Base-by-base conservation (phyloP, 2,797 vertebrate species). In the Mormyrops boulengeri region DNA sequence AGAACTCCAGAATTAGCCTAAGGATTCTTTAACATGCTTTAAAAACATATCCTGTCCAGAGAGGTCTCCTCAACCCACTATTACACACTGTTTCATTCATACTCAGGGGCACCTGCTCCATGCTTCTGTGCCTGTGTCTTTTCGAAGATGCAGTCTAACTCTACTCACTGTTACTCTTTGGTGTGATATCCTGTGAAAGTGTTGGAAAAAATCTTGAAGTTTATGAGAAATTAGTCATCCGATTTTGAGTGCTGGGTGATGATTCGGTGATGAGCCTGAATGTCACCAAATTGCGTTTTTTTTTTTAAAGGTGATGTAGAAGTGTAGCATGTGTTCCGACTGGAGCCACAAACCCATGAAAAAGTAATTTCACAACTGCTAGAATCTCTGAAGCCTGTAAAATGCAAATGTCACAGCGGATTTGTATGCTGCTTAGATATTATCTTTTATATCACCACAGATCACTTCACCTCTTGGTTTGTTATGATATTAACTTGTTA, bases 321-420 rank as follows among this genome's bases (percentile, higher is more conserved):
- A 80, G 47, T 41, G 17, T 47, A 80, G 73, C 73, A 47, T 80
- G 41, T 80, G 38, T 80, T 80, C 73, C n/a, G 73, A 80, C 73
- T 80, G 73, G 73, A 80, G 73, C 30, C 73, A 80, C 34, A 44
- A 80, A 44, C 41, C 73, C 73, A 80, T 80, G 73, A 80, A 80
- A 80, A 41, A 80, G 14, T 47, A 19, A 80, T 80, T 80, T 80
- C 38, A 9, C 73, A 80, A 80, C 5, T 47, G 73, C 17, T 80
- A 44, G 38, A 80, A 47, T n/a, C 38, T 44, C 38, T n/a, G 34
- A n/a, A 80, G 41, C 34, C 14, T 44, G 73, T 19, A 47, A 47
- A 80, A 80, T 80, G 73, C 17, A 80, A 80, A 80, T 80, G 38
- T 80, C 38, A 44, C 73, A 19, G 1, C 7, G 41, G n/a, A n/a